These are phyloP conservation scores for Champsocephalus gunnari DNA, from an alignment of 2,797 vertebrate genomes.

Conservation along the genomic window DNA sequence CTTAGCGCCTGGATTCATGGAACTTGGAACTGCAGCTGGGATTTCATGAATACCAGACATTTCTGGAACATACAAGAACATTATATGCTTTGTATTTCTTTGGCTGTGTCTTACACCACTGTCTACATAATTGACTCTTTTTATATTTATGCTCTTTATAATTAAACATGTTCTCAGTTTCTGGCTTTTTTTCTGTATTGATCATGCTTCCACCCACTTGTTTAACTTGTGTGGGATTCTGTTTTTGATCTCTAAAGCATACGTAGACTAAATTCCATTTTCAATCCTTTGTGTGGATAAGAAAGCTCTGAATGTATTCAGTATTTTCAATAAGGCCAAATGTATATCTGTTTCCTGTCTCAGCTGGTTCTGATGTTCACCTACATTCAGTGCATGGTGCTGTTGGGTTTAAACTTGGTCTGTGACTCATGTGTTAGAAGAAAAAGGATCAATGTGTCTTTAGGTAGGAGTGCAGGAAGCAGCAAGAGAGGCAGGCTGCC, in stretches of 20 bases:
- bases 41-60: constrained; percentile 1
- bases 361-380: constrained; percentile 17
- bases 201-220: not conserved
- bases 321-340: constrained; percentile 14
- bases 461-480: constrained; percentile 49
- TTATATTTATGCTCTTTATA: not conserved
- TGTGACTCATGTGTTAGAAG: constrained; percentile 56
- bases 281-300: not conserved
- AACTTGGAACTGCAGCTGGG: not conserved
- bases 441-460: constrained; percentile 59
- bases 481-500: constrained; percentile 51
- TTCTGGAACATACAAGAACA: not conserved
- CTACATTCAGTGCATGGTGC: not conserved
- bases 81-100: not conserved
- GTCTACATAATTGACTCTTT: not conserved
- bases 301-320: constrained; percentile 3
- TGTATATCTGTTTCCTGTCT: not conserved
- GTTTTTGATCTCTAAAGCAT: not conserved
- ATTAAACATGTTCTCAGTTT: constrained; percentile 1
- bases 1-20: not conserved
- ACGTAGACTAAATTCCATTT: constrained; percentile 9
- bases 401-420: constrained; percentile 28
- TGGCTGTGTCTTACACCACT: not conserved
- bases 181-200: not conserved
- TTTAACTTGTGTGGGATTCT: not conserved